A percentile compares a stretch with the other conserved stretches of the same genome.
phyloP scores from a whole-genome alignment of 2,113 vertebrate genomes.

The Nothocercus julius region DNA sequence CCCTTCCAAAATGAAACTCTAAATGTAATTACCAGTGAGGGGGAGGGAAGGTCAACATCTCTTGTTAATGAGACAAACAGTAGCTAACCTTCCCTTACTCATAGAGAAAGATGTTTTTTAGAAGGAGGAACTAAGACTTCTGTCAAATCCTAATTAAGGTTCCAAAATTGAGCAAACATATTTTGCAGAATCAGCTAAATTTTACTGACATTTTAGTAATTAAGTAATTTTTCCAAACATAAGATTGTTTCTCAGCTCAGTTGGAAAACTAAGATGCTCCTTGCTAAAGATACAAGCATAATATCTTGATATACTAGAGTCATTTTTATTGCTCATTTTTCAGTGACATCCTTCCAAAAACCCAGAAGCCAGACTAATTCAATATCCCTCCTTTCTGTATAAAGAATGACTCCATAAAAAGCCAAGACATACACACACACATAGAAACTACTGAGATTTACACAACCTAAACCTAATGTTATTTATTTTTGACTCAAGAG shows the following conservation, averaged over 20 bases:
- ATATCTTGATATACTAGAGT: neutral
- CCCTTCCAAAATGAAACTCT: conserved; percentile 17
- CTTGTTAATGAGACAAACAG: conserved; percentile 37
- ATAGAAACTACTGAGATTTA: neutral
- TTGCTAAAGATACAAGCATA: neutral
- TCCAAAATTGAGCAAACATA: neutral
- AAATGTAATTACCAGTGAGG: neutral
- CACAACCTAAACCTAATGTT: neutral
- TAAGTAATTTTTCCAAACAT: neutral
- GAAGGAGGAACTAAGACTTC: neutral
- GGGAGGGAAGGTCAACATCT: conserved; percentile 47
- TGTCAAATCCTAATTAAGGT: neutral
- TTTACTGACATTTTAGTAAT: neutral
- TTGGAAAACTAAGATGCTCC: neutral
- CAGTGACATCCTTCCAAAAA: neutral
- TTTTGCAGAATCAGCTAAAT: neutral
- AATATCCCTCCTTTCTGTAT: neutral
- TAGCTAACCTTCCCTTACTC: neutral
- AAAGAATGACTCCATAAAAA: neutral
- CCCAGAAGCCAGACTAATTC: neutral
- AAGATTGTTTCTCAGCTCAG: neutral
- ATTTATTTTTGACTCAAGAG: neutral
- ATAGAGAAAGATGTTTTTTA: neutral
- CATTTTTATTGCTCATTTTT: neutral
- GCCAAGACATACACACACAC: neutral